These are phyloP conservation scores for Denticeps clupeoides DNA, from an alignment of 2,797 vertebrate genomes.

Conservation along the genomic window DNA sequence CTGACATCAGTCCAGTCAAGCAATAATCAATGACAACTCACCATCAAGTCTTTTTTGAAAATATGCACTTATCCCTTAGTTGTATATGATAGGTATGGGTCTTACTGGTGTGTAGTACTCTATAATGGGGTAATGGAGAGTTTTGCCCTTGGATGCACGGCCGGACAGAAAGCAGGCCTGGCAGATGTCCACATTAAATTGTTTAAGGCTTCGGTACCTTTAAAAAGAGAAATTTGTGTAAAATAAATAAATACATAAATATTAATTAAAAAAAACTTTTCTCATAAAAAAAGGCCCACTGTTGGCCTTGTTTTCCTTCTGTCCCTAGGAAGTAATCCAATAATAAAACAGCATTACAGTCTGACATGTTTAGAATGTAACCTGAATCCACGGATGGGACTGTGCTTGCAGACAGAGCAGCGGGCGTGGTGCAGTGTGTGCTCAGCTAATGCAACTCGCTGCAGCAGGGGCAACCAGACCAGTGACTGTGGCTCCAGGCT, in stretches of 20 bases:
- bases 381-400: constrained; percentile 74
- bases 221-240: neutral
- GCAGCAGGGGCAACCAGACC: constrained; percentile 72
- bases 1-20: too few species aligned
- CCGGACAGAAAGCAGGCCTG: constrained; percentile 73
- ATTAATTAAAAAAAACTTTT: too few species aligned
- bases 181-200: constrained; percentile 76
- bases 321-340: too few species aligned
- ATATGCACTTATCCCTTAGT: too few species aligned
- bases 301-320: too few species aligned
- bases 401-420: constrained; percentile 67
- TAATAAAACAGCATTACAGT: neutral
- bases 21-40: too few species aligned
- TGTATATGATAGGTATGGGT: too few species aligned
- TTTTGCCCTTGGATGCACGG: constrained; percentile 68
- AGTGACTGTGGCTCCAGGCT: constrained; percentile 72
- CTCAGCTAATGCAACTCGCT: constrained; percentile 64
- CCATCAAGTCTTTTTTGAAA: too few species aligned
- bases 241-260: neutral
- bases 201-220: constrained; percentile 75
- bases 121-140: constrained; percentile 74
- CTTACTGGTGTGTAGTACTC: constrained; percentile 70
- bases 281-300: too few species aligned
- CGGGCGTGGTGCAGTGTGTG: constrained; percentile 73
- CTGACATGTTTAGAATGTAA: constrained; percentile 19